phyloP scores from a whole-genome alignment of 2,113 vertebrate genomes.

The Neomonachus schauinslandi region DNA sequence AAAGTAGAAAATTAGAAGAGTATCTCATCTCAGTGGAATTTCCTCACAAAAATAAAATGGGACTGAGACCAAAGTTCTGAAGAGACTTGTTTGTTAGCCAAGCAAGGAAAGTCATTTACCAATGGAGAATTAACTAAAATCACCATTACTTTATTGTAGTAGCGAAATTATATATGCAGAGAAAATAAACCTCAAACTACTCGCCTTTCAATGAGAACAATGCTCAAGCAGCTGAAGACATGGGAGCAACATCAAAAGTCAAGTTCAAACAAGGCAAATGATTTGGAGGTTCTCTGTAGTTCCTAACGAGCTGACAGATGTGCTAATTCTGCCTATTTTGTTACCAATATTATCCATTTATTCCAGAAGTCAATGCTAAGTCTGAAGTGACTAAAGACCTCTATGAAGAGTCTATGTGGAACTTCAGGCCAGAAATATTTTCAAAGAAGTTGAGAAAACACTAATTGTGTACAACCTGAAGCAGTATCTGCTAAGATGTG shows the following conservation, averaged over 20 bases:
- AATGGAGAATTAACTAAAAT: neutral
- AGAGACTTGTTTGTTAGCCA: neutral
- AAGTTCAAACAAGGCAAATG: neutral
- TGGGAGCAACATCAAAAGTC: neutral
- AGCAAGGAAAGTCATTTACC: neutral
- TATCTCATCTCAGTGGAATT: neutral
- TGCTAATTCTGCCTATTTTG: neutral
- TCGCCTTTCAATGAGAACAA: neutral
- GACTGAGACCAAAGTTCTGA: slow-evolving; percentile 21
- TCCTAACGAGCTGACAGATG: neutral
- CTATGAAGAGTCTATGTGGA: neutral
- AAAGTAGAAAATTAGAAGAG: neutral
- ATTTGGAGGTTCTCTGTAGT: neutral
- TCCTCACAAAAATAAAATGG: slow-evolving; percentile 20
- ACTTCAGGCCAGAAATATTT: neutral
- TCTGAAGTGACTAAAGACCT: neutral
- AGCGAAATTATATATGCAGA: neutral
- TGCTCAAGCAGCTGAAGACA: neutral
- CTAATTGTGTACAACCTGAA: slow-evolving; percentile 25
- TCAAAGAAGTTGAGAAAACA: slow-evolving; percentile 24
- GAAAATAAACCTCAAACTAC: slow-evolving; percentile 24
- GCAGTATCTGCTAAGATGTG: neutral
- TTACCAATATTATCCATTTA: neutral
- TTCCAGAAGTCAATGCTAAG: neutral
- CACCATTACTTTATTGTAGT: neutral